Conservation (phyloP, 2,888 invertebrate species). For the Fissipunctia ypsillon region DNA sequence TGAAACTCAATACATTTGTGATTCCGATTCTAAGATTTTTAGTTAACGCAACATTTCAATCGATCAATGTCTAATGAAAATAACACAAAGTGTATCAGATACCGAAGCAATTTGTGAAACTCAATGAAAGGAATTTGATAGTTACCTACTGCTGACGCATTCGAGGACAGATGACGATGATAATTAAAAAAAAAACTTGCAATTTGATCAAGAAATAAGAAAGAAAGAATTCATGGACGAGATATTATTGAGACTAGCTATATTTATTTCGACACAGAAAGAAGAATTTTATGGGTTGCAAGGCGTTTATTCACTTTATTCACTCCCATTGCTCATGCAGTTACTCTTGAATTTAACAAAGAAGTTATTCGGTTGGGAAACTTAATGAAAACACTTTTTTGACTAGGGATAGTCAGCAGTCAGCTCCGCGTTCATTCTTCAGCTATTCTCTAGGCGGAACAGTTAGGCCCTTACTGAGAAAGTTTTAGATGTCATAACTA, state of each 20-base stretch:
- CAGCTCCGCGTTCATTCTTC: neutral
- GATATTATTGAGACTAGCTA: neutral
- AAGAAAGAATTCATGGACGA: neutral
- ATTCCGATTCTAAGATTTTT: constrained; percentile 28
- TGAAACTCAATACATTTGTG: constrained; percentile 40
- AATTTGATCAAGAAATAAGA: neutral
- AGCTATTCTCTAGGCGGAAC: neutral
- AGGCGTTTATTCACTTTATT: neutral
- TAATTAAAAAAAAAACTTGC: neutral
- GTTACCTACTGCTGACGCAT: constrained; percentile 13
- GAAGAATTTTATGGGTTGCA: neutral
- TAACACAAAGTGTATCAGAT: constrained; percentile 42
- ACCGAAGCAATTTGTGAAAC: constrained; percentile 14
- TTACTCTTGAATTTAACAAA: neutral
- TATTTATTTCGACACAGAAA: neutral
- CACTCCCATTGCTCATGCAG: no score
- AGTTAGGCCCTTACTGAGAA: no score
- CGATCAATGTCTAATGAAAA: constrained; percentile 45
- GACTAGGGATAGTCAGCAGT: neutral
- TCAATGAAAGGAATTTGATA: constrained; percentile 28
- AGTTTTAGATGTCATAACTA: neutral
- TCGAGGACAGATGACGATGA: neutral
- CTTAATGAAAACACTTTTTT: neutral
- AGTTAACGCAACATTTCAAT: constrained; percentile 29
- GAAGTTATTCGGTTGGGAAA: neutral